phyloP scores from a whole-genome alignment of 2,113 vertebrate genomes.

The Crotalus viridis region DNA sequence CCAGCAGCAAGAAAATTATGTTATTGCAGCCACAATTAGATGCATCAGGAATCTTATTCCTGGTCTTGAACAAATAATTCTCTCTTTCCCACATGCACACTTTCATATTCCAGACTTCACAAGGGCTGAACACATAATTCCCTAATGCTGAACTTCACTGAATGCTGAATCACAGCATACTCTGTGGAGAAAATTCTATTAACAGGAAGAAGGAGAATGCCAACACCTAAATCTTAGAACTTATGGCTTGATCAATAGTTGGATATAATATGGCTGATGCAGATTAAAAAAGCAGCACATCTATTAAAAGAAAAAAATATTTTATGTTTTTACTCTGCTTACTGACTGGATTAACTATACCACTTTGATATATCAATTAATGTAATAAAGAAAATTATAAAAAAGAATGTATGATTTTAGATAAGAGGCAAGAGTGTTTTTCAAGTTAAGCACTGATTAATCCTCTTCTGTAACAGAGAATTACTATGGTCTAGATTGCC shows the following conservation, averaged over 20 bases:
- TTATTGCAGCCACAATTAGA: too few species aligned
- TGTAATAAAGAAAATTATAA: not conserved
- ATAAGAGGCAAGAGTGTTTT: not conserved
- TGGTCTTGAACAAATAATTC: not conserved
- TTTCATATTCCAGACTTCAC: not conserved
- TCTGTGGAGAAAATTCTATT: too few species aligned
- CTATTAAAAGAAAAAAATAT: too few species aligned
- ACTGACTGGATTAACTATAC: not conserved
- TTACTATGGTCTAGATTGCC: slow-evolving; percentile 5
- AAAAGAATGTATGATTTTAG: not conserved
- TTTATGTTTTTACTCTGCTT: not conserved
- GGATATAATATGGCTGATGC: not conserved
- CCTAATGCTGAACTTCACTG: not conserved
- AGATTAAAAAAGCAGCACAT: not conserved
- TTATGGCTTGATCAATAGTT: not conserved
- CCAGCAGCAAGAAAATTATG: not conserved
- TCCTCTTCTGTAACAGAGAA: not conserved
- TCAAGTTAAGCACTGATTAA: not conserved
- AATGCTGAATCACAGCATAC: not conserved
- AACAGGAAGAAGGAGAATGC: not conserved
- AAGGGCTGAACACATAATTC: too few species aligned
- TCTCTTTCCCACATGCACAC: not conserved
- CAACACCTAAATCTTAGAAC: not conserved
- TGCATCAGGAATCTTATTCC: not conserved
- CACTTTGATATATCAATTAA: not conserved